phyloP scores from a whole-genome alignment of 92 coral and sea anemone genomes.

The Siderastrea siderea region DNA sequence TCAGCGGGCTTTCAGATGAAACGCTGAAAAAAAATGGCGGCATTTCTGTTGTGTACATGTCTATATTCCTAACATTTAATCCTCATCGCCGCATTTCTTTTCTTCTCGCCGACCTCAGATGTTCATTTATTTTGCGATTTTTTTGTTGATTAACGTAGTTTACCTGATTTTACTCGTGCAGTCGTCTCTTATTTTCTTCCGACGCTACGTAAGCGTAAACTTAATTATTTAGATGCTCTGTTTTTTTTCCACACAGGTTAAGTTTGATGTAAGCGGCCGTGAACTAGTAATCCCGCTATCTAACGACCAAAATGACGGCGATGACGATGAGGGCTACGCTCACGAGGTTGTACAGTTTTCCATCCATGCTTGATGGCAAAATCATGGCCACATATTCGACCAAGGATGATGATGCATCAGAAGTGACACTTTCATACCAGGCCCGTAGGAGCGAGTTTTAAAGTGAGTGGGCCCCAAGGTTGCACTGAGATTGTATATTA shows the following conservation, averaged over 20 bases:
- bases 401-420: too few relatives aligned
- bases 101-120: not conserved
- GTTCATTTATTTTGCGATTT: not conserved
- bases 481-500: too few relatives aligned
- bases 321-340: constrained; percentile 16
- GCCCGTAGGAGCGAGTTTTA: too few relatives aligned
- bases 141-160: constrained; percentile 1
- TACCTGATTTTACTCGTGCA: not conserved
- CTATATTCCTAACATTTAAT: not conserved
- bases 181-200: not conserved
- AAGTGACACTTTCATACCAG: too few relatives aligned
- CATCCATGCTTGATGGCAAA: not conserved
- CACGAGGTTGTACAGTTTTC: constrained; percentile 16
- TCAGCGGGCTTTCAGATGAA: not conserved
- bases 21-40: not conserved
- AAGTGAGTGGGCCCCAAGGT: too few relatives aligned
- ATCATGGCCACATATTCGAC: too few relatives aligned
- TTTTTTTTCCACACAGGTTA: constrained; percentile 9
- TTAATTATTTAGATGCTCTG: not conserved
- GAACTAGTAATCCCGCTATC: constrained; percentile 33
- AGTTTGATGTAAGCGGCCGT: constrained; percentile 22
- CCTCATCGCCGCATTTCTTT: not conserved
- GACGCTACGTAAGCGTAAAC: not conserved
- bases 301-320: constrained; percentile 3
- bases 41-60: not conserved